phyloP scores from a whole-genome alignment of 2,797 vertebrate species.

The Trachops cirrhosus region DNA sequence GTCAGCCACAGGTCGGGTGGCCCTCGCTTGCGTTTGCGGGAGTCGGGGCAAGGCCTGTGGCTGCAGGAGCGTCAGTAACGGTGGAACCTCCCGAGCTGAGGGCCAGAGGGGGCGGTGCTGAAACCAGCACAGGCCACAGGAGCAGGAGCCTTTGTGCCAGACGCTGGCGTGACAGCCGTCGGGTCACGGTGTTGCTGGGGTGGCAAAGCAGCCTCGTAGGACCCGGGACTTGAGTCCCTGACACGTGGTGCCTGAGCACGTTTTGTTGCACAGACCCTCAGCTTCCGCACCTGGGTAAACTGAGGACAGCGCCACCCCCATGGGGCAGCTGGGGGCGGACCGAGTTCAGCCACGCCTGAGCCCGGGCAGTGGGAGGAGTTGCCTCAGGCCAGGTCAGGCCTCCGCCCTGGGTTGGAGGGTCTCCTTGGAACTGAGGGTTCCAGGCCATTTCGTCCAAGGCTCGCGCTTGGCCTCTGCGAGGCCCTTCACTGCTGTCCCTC shows the following conservation, averaged over 20 bases:
- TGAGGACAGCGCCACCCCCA: not conserved
- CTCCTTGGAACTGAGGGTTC: not conserved
- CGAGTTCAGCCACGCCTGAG: rapidly evolving
- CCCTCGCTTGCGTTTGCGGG: not conserved
- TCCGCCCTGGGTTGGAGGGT: not conserved
- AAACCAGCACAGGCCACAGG: not conserved
- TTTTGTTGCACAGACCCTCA: not conserved
- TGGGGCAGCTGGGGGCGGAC: rapidly evolving
- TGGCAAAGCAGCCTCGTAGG: rapidly evolving
- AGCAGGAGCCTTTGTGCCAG: not conserved
- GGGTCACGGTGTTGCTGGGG: not conserved
- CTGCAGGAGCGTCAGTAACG: too few species aligned
- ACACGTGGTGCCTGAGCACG: rapidly evolving
- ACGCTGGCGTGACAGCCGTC: rapidly evolving
- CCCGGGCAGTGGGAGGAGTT: not conserved
- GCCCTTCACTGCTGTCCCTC: not conserved
- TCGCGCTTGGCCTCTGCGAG: not conserved
- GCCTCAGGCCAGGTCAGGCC: not conserved
- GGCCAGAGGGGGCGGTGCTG: rapidly evolving
- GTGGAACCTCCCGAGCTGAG: not conserved
- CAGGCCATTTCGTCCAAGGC: not conserved
- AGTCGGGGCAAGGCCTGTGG: not conserved
- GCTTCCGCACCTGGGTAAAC: not conserved
- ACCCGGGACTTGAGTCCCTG: not conserved
- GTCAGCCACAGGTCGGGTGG: rapidly evolving